These are phyloP conservation scores for Egretta garzetta DNA, from an alignment of 2,113 vertebrate genomes.

Conservation along the genomic window DNA sequence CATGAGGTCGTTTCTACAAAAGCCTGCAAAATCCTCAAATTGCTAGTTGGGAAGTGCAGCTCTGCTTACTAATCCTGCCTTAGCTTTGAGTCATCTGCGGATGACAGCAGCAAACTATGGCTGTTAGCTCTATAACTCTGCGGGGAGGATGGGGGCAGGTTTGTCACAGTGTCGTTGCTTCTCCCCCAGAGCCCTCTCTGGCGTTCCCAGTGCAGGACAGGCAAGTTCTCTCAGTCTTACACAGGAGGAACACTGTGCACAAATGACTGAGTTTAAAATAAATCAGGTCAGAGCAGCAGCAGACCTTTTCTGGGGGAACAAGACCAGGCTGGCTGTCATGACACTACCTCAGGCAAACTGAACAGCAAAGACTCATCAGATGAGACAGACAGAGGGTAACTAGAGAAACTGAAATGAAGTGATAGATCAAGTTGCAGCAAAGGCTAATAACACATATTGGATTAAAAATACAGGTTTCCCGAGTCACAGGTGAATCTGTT, in stretches of 20 bases:
- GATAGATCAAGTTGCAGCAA: neutral
- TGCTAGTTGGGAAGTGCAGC: neutral
- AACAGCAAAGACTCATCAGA: neutral
- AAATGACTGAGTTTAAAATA: neutral
- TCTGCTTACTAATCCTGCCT: neutral
- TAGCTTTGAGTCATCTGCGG: neutral
- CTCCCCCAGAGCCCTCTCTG: neutral
- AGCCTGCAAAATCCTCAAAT: neutral
- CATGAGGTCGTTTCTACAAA: neutral
- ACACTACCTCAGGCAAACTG: neutral
- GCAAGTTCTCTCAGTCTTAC: neutral
- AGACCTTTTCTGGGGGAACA: neutral
- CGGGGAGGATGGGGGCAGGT: neutral
- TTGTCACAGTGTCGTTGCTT: rapidly evolving
- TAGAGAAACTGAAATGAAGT: neutral
- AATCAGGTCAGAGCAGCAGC: neutral
- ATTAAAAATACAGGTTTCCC: neutral
- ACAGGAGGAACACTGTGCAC: neutral
- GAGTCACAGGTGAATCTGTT: neutral
- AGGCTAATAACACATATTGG: neutral
- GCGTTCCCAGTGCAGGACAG: neutral
- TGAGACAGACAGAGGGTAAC: neutral
- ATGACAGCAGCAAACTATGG: neutral
- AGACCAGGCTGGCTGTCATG: neutral
- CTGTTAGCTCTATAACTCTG: neutral